A percentile compares a stretch with the other conserved stretches of the same genome.
Evolutionary conservation across 2,888 invertebrate genomes (phyloP).

Genomic region (Cantharis nigra): DNA sequence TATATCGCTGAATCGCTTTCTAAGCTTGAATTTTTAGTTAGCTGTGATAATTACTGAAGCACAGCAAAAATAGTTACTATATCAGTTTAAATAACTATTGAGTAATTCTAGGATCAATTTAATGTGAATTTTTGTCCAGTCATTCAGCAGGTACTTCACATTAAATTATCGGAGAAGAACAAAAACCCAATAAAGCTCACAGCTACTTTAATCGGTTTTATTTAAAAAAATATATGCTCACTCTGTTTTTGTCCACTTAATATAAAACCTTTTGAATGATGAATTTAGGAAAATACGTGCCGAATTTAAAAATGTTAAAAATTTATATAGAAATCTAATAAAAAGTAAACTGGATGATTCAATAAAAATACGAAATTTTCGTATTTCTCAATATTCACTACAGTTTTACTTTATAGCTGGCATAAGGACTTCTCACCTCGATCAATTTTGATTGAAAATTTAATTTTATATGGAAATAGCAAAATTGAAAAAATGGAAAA

Average conservation of each 20-base stretch:
- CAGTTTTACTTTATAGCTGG: too few species aligned
- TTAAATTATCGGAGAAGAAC: not conserved
- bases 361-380: too few species aligned
- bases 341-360: too few species aligned
- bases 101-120: not conserved
- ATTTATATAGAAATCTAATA: too few species aligned
- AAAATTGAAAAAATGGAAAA: too few species aligned
- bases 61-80: not conserved
- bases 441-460: too few species aligned
- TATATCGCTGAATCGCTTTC: not conserved
- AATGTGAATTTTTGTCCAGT: not conserved
- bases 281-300: not conserved
- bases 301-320: too few species aligned
- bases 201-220: not conserved
- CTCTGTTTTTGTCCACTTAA: not conserved
- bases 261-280: not conserved
- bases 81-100: not conserved
- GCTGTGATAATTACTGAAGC: not conserved
- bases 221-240: not conserved
- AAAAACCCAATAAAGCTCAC: not conserved
- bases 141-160: not conserved
- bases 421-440: too few species aligned
- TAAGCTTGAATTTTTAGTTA: not conserved
- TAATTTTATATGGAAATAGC: too few species aligned
- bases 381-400: too few species aligned